phyloP scores from a whole-genome alignment of 2,113 vertebrate genomes.

The Indicator indicator region DNA sequence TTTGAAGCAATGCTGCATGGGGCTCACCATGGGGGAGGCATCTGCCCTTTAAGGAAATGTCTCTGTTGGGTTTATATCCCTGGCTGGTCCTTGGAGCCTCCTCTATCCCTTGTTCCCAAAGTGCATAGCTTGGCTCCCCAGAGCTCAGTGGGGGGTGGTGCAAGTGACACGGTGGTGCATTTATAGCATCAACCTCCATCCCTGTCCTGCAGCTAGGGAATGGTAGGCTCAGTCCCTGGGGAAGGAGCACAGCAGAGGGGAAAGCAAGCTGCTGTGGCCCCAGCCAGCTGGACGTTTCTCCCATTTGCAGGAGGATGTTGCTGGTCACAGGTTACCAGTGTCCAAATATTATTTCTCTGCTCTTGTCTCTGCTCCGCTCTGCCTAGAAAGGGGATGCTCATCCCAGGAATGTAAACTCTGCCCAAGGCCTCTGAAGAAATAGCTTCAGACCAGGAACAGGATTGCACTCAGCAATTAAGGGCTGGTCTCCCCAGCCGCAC shows the following conservation, averaged over 20 bases:
- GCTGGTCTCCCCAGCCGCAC: slow-evolving; percentile 39
- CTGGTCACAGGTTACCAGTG: slow-evolving; percentile 66
- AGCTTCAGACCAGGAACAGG: slow-evolving; percentile 44
- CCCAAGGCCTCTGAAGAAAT: slow-evolving; percentile 61
- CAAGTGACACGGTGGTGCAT: not conserved
- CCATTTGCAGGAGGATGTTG: slow-evolving; percentile 49
- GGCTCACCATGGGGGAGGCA: not conserved
- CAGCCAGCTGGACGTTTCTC: slow-evolving; percentile 27
- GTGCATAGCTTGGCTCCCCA: not conserved
- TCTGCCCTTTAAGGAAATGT: not conserved
- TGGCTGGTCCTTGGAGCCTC: not conserved
- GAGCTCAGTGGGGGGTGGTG: not conserved
- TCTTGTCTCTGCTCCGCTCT: slow-evolving; percentile 39
- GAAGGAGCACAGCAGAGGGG: not conserved
- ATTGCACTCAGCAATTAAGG: slow-evolving; percentile 38
- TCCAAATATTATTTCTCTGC: slow-evolving; percentile 62
- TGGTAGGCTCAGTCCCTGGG: not conserved
- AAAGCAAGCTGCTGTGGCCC: not conserved
- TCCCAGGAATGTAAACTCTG: slow-evolving; percentile 69
- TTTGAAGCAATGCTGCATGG: rapidly evolving
- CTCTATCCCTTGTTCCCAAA: slow-evolving; percentile 17
- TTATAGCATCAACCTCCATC: slow-evolving; percentile 25
- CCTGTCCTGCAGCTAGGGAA: not conserved
- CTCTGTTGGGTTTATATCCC: not conserved
- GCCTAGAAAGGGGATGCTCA: slow-evolving; percentile 72